Conservation (phyloP, 1,140 invertebrate genomes). For the Aricia agestis region DNA sequence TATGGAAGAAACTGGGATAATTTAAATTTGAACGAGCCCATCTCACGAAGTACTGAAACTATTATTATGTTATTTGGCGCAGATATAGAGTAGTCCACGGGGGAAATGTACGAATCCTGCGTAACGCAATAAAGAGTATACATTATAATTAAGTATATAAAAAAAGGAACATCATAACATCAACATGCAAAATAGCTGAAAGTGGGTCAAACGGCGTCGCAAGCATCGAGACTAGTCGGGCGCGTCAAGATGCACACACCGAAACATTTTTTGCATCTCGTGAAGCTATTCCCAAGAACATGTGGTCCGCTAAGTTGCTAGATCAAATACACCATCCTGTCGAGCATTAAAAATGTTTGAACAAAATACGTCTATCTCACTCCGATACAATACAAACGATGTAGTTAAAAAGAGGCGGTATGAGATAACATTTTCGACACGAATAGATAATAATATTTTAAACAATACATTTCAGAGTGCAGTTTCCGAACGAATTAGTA, state of each 20-base stretch:
- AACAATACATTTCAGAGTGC: constrained; percentile 14
- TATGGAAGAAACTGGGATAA: too few species aligned
- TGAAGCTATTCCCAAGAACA: constrained; percentile 70
- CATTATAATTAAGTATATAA: too few species aligned
- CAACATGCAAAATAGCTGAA: not conserved
- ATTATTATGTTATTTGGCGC: too few species aligned
- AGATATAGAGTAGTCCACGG: too few species aligned
- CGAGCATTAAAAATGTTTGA: constrained; percentile 62
- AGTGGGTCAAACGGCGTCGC: not conserved
- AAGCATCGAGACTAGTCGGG: constrained; percentile 44
- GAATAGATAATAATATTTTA: constrained; percentile 15
- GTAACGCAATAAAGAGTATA: too few species aligned
- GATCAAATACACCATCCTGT: constrained; percentile 73
- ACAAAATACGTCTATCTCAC: constrained; percentile 49
- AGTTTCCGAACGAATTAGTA: constrained; percentile 6
- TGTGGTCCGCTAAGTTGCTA: constrained; percentile 72
- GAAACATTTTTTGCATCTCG: constrained; percentile 69
- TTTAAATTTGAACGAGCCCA: too few species aligned
- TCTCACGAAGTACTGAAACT: too few species aligned
- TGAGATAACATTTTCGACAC: constrained; percentile 7
- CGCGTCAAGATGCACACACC: constrained; percentile 38
- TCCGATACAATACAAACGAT: constrained; percentile 31
- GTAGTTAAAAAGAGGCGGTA: constrained; percentile 36
- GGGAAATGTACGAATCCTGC: too few species aligned
- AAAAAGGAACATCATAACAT: too few species aligned